Base-by-base conservation (phyloP, 1,140 invertebrate species). In the Orius laevigatus region DNA sequence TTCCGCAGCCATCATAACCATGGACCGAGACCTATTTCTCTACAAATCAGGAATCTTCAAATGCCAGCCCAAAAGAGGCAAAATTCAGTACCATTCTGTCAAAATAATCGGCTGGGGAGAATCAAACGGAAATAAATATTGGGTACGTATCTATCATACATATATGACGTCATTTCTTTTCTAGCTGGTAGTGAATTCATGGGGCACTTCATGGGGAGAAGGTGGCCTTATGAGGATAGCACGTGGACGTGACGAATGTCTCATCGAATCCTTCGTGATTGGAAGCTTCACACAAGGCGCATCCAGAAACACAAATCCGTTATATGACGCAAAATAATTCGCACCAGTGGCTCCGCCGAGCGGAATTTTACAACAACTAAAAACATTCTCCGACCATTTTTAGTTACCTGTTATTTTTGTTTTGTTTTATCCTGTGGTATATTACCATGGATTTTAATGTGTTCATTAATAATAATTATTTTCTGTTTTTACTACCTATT, bases 41-140 rank as follows among this genome's bases (percentile, higher is more conserved):
- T 96, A 96, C 62, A 70, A 70, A 46, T 68, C 71, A 14, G 91
- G 91, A 5, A 68, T 96, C 32, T 96, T 94, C 64, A 69, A 67
- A 5, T 76, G 79, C 52, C 3, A 63, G 72, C 12, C 59, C 62
- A 8, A 60, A 74, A 38, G 61, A 70, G 38, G 72, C 69, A 5
- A 86, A 81, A 5, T 19, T 43, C 32, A 36, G 1, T 85, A 82
- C 58, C 91, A 95, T 64, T 91, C 89, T 14, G 86, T 95, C 1
- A 75, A 86, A 57, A 79, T 96, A 54, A 66, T 94, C 1, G 91
- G 91, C 15, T 92, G 88, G 87, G 86, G 87, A 6, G 81, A 86
- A 61, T 81, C 90, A 54, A 59, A 66, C 18, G 62, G 70, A 8
- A 64, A 77, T 2, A 90, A 89, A 67, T 95, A 86, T 59, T 93